Evolutionary conservation across 2,113 vertebrate species (phyloP).

Genomic region (Thymallus thymallus): DNA sequence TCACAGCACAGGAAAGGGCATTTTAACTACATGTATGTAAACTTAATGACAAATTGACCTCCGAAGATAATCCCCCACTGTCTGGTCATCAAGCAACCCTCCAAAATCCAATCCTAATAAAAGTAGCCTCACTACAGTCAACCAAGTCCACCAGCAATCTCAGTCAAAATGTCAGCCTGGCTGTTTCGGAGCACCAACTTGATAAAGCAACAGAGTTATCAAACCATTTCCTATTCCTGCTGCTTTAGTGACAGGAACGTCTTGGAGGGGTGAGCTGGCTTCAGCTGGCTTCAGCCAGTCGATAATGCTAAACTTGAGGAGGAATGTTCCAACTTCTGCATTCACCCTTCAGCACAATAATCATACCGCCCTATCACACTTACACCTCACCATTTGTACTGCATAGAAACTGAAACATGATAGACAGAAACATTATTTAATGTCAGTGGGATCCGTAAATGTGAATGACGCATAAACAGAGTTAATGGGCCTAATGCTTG

Average conservation of each 20-base stretch:
- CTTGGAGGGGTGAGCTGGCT: constrained; percentile 42
- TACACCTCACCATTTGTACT: not conserved
- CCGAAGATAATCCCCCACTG: not conserved
- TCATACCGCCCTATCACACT: not conserved
- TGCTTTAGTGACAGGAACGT: constrained; percentile 58
- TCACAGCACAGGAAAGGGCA: not conserved
- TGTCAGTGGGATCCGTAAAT: not conserved
- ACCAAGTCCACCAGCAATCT: constrained; percentile 9
- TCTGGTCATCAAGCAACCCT: not conserved
- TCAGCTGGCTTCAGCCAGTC: no score
- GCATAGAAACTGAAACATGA: not conserved
- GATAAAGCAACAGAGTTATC: constrained; percentile 62
- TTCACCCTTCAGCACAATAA: not conserved
- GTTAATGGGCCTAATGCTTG: no score
- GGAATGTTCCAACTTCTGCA: not conserved
- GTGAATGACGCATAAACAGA: no score
- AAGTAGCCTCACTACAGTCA: not conserved
- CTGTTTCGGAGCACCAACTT: not conserved
- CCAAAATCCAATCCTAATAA: not conserved
- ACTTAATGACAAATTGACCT: no score
- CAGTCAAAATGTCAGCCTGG: constrained; percentile 58
- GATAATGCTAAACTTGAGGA: constrained; percentile 34
- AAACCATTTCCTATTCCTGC: constrained; percentile 53
- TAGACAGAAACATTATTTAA: not conserved
- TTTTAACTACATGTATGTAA: not conserved